Evolutionary conservation across 2,113 vertebrate genomes (phyloP).

Genomic region (Oncorhynchus nerka): DNA sequence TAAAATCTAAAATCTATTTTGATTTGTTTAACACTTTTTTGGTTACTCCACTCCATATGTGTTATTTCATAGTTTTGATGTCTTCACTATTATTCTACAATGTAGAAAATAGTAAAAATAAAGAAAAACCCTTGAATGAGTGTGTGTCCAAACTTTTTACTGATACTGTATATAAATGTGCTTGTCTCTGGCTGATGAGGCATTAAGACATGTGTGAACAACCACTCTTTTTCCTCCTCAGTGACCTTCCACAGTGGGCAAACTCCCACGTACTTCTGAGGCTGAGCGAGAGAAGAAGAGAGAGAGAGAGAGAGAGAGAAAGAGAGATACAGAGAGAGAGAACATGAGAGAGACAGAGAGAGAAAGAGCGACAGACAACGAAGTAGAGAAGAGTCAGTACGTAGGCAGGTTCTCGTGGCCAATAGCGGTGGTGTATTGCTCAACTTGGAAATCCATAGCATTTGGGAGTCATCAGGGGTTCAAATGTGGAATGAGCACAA

Average conservation of each 20-base stretch:
- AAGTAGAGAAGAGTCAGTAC: background rate
- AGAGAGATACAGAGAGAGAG: background rate
- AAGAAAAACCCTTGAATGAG: no score
- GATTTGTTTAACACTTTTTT: no score
- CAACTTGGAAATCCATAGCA: slow-evolving; percentile 29
- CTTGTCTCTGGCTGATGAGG: slow-evolving; percentile 6
- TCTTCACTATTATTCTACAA: no score
- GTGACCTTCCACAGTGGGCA: slow-evolving; percentile 2
- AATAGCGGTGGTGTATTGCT: slow-evolving; percentile 31
- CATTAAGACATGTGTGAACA: slow-evolving; percentile 6
- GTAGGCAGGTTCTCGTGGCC: slow-evolving; percentile 6
- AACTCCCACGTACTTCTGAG: slow-evolving; percentile 31
- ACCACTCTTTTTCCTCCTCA: slow-evolving; percentile 7
- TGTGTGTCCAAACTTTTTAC: background rate
- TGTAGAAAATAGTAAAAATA: no score
- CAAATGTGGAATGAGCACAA: slow-evolving; percentile 12
- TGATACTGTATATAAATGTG: no score
- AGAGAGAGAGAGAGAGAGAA: background rate
- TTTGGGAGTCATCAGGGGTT: slow-evolving; percentile 33
- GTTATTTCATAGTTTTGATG: no score
- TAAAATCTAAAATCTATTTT: no score
- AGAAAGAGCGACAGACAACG: background rate
- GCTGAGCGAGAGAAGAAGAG: background rate
- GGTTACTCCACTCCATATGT: no score
- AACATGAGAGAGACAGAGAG: background rate